Conservation (phyloP, 2,888 invertebrate species). For the Lepetodrilus schrolli region DNA sequence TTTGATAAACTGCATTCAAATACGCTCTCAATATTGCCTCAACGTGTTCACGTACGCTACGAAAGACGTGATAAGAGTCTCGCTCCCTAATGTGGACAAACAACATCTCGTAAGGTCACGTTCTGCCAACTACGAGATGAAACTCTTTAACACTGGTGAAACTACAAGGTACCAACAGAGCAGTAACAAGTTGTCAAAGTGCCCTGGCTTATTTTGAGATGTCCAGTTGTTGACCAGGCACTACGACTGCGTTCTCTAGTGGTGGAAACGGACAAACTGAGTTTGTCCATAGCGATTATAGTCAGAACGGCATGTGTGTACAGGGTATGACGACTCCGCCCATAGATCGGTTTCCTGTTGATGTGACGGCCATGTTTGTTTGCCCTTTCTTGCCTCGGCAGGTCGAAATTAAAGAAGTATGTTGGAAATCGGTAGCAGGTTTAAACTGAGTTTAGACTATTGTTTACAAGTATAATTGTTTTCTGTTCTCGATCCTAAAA, state of each 20-base stretch:
- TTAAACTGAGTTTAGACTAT: too few relatives aligned
- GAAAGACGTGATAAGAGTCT: background rate
- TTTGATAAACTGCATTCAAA: background rate
- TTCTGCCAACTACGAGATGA: background rate
- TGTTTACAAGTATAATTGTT: too few relatives aligned
- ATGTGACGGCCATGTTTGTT: background rate
- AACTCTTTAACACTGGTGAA: background rate
- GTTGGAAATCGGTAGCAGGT: background rate
- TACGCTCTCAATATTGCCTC: background rate
- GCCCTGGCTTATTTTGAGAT: background rate
- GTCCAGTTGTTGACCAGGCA: background rate
- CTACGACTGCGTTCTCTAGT: background rate
- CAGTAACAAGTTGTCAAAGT: background rate
- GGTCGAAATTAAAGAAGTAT: background rate
- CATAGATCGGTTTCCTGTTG: background rate
- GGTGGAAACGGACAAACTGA: background rate
- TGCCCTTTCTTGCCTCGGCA: background rate
- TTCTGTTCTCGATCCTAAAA: too few relatives aligned
- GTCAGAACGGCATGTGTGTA: conserved; percentile 19
- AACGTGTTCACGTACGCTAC: background rate
- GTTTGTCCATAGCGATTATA: background rate
- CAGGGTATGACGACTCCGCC: background rate
- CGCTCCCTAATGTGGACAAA: background rate
- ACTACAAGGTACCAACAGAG: background rate
- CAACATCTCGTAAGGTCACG: background rate